Conservation (phyloP, 2,888 invertebrate species). For the Ennomos erosarius region DNA sequence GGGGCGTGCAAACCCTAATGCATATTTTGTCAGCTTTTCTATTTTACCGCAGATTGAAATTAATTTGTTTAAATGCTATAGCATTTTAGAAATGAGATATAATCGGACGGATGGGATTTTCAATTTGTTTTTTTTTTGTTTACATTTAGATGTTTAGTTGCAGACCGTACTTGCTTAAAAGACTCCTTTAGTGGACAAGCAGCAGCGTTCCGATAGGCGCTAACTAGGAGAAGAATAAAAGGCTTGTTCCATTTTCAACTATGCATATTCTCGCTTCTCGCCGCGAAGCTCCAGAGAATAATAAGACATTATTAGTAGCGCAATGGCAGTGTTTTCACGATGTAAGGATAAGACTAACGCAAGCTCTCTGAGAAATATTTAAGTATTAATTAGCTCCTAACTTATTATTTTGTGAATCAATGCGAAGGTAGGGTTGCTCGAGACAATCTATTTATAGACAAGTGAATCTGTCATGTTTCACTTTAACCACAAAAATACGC, state of each 20-base stretch:
- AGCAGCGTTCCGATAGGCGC: constrained; percentile 21
- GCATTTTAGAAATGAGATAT: no score
- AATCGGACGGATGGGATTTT: no score
- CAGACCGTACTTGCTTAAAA: constrained; percentile 14
- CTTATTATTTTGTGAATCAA: constrained; percentile 9
- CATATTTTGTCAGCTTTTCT: background rate
- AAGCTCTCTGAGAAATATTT: constrained; percentile 23
- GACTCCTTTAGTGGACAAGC: constrained; percentile 10
- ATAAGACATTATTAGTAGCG: constrained; percentile 27
- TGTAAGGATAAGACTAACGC: constrained; percentile 27
- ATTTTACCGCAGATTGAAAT: background rate
- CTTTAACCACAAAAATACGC: background rate
- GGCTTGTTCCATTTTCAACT: constrained; percentile 27
- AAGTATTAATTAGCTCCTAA: constrained; percentile 25
- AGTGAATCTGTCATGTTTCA: background rate
- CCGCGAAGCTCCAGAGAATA: constrained; percentile 16
- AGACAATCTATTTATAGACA: background rate
- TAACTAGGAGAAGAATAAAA: constrained; percentile 25
- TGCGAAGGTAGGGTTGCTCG: constrained; percentile 4
- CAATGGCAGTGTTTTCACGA: constrained; percentile 28
- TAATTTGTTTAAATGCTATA: background rate
- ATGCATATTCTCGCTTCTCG: constrained; percentile 28
- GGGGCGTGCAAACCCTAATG: no score
- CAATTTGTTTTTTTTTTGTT: no score
- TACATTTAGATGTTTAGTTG: background rate